These are phyloP conservation scores for Rhyacophila evoluta DNA, from an alignment of 2,888 invertebrate genomes.

Conservation along the genomic window DNA sequence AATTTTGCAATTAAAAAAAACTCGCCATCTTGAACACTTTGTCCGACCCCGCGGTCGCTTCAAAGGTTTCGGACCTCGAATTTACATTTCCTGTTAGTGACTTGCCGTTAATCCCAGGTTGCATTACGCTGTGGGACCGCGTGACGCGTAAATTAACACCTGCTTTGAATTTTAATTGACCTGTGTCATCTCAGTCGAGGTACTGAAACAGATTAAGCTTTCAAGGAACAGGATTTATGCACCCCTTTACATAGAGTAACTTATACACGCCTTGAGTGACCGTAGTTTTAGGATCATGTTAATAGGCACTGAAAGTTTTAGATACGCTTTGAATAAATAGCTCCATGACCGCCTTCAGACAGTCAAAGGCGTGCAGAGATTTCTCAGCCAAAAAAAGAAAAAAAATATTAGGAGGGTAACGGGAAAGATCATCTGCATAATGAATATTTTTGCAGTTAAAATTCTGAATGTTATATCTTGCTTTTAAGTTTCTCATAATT, in stretches of 20 bases:
- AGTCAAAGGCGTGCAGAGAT: too few species aligned
- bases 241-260: neutral
- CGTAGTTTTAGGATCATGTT: neutral
- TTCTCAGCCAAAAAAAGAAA: too few species aligned
- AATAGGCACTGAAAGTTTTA: neutral
- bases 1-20: constrained; percentile 11
- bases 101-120: neutral
- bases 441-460: too few species aligned
- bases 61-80: neutral
- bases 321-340: too few species aligned
- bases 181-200: neutral
- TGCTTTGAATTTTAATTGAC: constrained; percentile 22
- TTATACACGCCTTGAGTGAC: neutral
- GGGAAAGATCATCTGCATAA: too few species aligned
- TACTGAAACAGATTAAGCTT: neutral
- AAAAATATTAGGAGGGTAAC: too few species aligned
- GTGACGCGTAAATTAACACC: constrained; percentile 19
- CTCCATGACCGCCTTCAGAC: too few species aligned
- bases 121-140: neutral
- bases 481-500: too few species aligned
- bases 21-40: neutral
- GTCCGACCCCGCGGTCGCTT: neutral
- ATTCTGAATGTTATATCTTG: too few species aligned
- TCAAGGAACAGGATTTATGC: neutral
- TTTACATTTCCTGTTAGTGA: neutral